These are phyloP conservation scores for Philopedon plagiatum DNA, from an alignment of 2,888 invertebrate genomes.

Conservation along the genomic window DNA sequence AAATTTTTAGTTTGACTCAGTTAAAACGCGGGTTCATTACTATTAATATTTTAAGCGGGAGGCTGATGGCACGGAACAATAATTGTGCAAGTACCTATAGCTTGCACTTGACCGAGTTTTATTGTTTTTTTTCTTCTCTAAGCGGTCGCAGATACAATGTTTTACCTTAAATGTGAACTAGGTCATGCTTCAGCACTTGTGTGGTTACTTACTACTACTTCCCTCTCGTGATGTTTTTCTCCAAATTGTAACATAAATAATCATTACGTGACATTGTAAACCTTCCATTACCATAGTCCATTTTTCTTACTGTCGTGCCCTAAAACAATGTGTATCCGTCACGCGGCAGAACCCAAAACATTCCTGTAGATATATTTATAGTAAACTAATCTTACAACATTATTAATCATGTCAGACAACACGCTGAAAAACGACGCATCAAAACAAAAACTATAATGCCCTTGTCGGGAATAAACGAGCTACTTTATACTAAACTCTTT, in stretches of 20 bases:
- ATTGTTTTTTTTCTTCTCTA: no score
- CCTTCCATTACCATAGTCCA: neutral
- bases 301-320: neutral
- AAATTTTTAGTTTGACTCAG: no score
- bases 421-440: constrained; percentile 25
- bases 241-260: neutral
- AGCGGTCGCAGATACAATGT: no score
- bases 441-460: constrained; percentile 23
- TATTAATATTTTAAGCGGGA: no score
- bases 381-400: constrained; percentile 21
- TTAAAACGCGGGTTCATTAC: no score
- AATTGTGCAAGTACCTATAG: no score
- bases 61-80: no score
- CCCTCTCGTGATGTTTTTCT: no score
- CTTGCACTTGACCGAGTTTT: no score
- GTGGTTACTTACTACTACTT: no score
- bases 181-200: no score
- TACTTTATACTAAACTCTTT: constrained; percentile 13
- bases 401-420: constrained; percentile 27
- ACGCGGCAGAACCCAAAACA: neutral
- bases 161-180: no score
- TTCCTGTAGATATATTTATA: constrained; percentile 12
- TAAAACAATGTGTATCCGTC: constrained; percentile 9
- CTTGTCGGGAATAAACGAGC: constrained; percentile 28
- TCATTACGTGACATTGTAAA: neutral